A percentile compares a stretch with the other conserved stretches of the same genome.
Evolutionary conservation across 1,140 invertebrate genomes (phyloP).

Genomic region (Cardiocondyla obscurior): DNA sequence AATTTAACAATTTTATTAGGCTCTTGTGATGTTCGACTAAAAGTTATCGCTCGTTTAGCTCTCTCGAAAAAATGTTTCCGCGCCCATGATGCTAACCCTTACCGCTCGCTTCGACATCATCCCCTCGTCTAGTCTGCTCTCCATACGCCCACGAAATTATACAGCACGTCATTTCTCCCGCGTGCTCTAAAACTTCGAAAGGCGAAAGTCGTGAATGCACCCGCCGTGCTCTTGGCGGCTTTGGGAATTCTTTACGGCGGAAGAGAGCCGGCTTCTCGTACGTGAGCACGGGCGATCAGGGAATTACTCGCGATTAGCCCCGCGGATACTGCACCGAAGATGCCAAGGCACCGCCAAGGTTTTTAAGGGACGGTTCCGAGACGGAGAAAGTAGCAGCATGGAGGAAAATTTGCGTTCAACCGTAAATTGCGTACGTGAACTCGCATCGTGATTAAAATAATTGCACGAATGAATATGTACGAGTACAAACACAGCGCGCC

Average conservation of each 20-base stretch:
- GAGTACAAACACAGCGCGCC: not conserved
- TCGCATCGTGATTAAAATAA: conserved; percentile 50
- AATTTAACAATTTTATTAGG: no score
- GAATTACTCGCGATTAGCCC: conserved; percentile 59
- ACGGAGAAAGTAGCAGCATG: conserved; percentile 17
- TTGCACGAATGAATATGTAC: conserved; percentile 29
- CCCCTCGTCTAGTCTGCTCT: conserved; percentile 61
- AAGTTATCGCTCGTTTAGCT: no score
- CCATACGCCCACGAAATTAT: conserved; percentile 80
- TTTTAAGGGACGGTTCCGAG: conserved; percentile 24
- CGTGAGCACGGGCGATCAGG: conserved; percentile 7
- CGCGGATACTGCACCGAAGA: conserved; percentile 27
- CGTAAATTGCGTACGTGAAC: not conserved
- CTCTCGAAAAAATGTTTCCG: conserved; percentile 19
- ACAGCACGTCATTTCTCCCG: conserved; percentile 64
- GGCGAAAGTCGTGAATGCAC: not conserved
- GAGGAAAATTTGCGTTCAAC: conserved; percentile 13
- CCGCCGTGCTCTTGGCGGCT: not conserved
- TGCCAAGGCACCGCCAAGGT: not conserved
- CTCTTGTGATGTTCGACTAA: no score
- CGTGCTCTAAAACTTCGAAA: conserved; percentile 33
- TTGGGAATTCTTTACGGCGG: not conserved
- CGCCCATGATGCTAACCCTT: conserved; percentile 56
- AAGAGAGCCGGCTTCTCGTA: not conserved
- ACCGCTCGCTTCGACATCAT: conserved; percentile 62